Percentiles rank a stretch among this genome's conserved stretches.
Evolutionary conservation across 1,140 invertebrate species (phyloP).

Genomic region (Ceratina calcarata): DNA sequence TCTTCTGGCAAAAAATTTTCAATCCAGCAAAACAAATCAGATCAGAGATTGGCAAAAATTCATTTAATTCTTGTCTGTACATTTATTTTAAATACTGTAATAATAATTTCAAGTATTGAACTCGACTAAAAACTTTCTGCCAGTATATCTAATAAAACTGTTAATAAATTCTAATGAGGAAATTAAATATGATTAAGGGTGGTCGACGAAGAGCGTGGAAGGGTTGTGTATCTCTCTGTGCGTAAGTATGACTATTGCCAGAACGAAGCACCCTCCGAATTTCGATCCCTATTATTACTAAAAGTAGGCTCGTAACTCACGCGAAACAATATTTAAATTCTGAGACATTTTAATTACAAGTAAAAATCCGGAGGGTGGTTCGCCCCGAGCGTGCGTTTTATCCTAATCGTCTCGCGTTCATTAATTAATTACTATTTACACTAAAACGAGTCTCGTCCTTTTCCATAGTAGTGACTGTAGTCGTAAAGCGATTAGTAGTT

Average conservation of each 20-base stretch:
- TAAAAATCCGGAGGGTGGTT: background rate
- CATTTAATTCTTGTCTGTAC: too few species aligned
- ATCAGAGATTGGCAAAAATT: too few species aligned
- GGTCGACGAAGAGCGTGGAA: background rate
- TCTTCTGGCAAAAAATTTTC: too few species aligned
- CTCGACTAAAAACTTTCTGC: too few species aligned
- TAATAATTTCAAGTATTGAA: too few species aligned
- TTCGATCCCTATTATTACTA: too few species aligned
- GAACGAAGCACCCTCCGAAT: background rate
- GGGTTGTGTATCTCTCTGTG: slow-evolving; percentile 23
- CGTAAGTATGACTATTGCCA: slow-evolving; percentile 15
- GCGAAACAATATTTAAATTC: too few species aligned
- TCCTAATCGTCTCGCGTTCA: slow-evolving; percentile 3
- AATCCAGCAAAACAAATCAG: too few species aligned
- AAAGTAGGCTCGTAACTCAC: too few species aligned
- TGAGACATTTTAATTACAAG: background rate
- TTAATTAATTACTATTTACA: slow-evolving; percentile 23
- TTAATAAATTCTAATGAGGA: background rate
- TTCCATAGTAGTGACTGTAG: slow-evolving; percentile 39
- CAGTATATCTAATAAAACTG: background rate
- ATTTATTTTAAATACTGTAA: too few species aligned
- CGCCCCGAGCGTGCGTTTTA: background rate
- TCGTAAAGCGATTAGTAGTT: slow-evolving; percentile 34
- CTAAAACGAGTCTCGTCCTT: slow-evolving; percentile 24
- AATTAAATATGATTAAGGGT: background rate